Base-by-base conservation (phyloP, 37 sponge, comb jelly and placozoan species). In the Ephydatia muelleri region DNA sequence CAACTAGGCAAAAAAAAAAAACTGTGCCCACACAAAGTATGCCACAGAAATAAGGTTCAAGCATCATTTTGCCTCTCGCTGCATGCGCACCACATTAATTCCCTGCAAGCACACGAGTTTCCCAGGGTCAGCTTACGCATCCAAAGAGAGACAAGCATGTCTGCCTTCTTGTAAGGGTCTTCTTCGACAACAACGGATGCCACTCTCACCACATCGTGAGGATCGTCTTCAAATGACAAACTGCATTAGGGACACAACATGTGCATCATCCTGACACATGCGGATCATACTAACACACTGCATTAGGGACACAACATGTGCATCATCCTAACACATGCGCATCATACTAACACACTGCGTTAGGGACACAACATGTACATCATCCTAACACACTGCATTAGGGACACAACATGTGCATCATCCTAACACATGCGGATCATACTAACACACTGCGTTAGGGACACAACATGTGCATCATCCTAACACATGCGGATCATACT, bases 71-170 rank as follows among this genome's bases (percentile, higher is more conserved):
- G 28, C 69, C 4, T 3, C 69, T 29, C 69, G 3, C 72, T 34
- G 34, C 1, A 73, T 64, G 49, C 73, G 38, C 73, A 72, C 73
- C n/a, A 65, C 36, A 26, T 27, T 73, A 82, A 48, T 48, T 49
- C 3, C 74, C 43, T 65, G 71, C 83, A 82, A 71, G 3, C 83
- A 75, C 77, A 84, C 68, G 34, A 81, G 38, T 25, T 29, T 21
- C 13, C 26, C 14, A 35, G 47, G 29, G 30, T 68, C 26, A 16
- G 74, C 91, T 77, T 64, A 90, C 91, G 5, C 84, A 80, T 89
- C 89, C 89, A 89, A 5, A 84, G 68, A 5, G 84, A 68, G 47
- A 89, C 70, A 0, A 84, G 89, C 23, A 64, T 8, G 25, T 83
- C 84, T 5, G 71, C 35, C 28, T 83, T 79, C 80, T 74, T 89